Conservation (phyloP, 2,888 invertebrate genomes). For the Galeruca laticollis region DNA sequence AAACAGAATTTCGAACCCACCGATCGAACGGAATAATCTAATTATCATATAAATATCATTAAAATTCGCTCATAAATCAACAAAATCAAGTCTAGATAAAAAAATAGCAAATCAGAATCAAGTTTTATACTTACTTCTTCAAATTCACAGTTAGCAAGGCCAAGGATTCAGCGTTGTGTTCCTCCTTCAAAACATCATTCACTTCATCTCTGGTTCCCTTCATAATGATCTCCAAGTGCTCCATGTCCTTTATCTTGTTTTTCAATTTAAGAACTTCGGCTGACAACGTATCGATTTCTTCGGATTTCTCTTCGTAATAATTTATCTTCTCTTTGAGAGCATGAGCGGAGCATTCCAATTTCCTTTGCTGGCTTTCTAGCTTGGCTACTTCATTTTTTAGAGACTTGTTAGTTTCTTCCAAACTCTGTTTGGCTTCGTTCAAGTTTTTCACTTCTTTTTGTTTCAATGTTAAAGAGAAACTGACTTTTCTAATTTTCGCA, state of each 20-base stretch:
- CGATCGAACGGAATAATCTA: too few species aligned
- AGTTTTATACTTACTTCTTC: slow-evolving; percentile 69
- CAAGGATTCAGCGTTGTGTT: slow-evolving; percentile 71
- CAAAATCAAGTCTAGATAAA: too few species aligned
- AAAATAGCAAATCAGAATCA: too few species aligned
- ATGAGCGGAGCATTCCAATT: slow-evolving; percentile 68
- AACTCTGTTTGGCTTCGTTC: slow-evolving; percentile 57
- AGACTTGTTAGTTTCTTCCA: slow-evolving; percentile 61
- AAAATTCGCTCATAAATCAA: too few species aligned
- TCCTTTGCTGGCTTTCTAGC: slow-evolving; percentile 65
- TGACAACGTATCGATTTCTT: slow-evolving; percentile 67
- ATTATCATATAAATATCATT: not conserved
- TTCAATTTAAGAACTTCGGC: slow-evolving; percentile 71
- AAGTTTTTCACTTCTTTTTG: slow-evolving; percentile 65
- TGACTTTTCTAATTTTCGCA: slow-evolving; percentile 75
- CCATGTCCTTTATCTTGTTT: slow-evolving; percentile 70
- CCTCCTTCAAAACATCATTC: slow-evolving; percentile 72
- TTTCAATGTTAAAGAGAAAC: slow-evolving; percentile 71
- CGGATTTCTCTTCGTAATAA: slow-evolving; percentile 68
- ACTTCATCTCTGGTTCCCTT: slow-evolving; percentile 73
- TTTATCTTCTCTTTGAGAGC: slow-evolving; percentile 71
- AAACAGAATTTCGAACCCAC: too few species aligned
- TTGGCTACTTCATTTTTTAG: slow-evolving; percentile 64
- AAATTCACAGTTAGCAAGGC: slow-evolving; percentile 73
- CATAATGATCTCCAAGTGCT: slow-evolving; percentile 72